Conservation (phyloP, 2,113 vertebrate species). For the Nerophis lumbriciformis region DNA sequence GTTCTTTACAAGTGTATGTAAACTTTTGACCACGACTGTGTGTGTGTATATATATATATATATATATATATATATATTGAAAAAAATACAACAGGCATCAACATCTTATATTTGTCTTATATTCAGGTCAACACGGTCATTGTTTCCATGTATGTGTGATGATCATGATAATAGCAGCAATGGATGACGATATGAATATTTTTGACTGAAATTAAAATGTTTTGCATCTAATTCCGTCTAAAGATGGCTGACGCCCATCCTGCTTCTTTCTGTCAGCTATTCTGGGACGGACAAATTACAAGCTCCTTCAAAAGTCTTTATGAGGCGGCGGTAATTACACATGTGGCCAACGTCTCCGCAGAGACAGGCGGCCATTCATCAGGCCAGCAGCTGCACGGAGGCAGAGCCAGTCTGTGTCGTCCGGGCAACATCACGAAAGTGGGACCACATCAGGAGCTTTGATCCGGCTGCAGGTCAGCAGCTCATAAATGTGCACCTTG, state of each 20-base stretch:
- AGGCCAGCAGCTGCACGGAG: slow-evolving; percentile 63
- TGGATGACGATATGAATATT: slow-evolving; percentile 55
- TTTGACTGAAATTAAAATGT: slow-evolving; percentile 53
- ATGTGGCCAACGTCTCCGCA: slow-evolving; percentile 46
- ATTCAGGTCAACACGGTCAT: slow-evolving; percentile 11
- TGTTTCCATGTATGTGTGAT: slow-evolving; percentile 34
- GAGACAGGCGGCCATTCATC: slow-evolving; percentile 63
- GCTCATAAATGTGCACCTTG: slow-evolving; percentile 35
- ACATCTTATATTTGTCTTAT: no score
- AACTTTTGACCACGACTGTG: no score
- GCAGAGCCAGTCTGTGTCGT: slow-evolving; percentile 43
- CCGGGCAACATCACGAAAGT: slow-evolving; percentile 47
- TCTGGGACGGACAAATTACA: slow-evolving; percentile 48
- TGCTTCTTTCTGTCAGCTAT: slow-evolving; percentile 45
- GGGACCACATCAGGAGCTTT: slow-evolving; percentile 62
- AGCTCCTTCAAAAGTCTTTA: slow-evolving; percentile 35
- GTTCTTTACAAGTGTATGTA: no score
- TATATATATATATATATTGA: no score
- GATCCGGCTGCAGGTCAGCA: slow-evolving; percentile 57
- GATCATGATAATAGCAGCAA: slow-evolving; percentile 30
- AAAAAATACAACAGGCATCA: no score
- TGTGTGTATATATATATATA: no score
- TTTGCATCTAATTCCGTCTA: slow-evolving; percentile 41
- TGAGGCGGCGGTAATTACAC: slow-evolving; percentile 58
- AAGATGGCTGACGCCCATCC: slow-evolving; percentile 28